Evolutionary conservation across 23 tunicate genomes (phyloP), one percentile per base, ranked within the genome.

Genomic region (Clavelina lepadiformis): DNA sequence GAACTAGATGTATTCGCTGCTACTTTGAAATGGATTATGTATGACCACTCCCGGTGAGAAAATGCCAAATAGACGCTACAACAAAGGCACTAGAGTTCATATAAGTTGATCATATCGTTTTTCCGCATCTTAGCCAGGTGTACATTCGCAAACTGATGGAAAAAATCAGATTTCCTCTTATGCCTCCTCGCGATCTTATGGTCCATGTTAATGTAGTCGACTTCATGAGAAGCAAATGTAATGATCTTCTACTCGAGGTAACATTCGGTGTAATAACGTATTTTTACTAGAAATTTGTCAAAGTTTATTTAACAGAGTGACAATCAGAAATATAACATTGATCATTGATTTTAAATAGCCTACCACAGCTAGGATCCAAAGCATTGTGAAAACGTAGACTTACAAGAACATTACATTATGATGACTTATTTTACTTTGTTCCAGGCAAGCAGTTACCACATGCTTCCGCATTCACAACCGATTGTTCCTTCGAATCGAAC

Each of bases 141-240:
- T 93, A 76, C 72, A 93, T 93, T 33, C 78, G 98, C 6, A 93
- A 93, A 56, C 75, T 93, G 37, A 93, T 93, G 98, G 98, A 93
- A 51, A 85, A 85, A 56, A 71, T 93, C 62, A 78, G 98, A 11
- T 93, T 93, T 45, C 98, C 98, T 0, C 75, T 93, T 61, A 93
- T 93, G 98, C 98, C 98, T 1, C 98, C 98, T 2, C 79, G 98
- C 33, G 98, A 93, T 63, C 62, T 93, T 63, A 93, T 93, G 98
- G 98, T 93, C 46, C 98, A 93, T 26, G 98, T 93, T 56, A 93
- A 93, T 35, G 98, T 93, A 4, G 98, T 93, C 23, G 98, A 93
- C 28, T 93, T 93, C 29, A 93, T 93, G 98, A 67, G 98, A 37
- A 74, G 94, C 18, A 93, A 93, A 69, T 93, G 98, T 75, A 93